Evolutionary conservation across 2,888 invertebrate genomes (phyloP).

Genomic region (Phalangium opilio): DNA sequence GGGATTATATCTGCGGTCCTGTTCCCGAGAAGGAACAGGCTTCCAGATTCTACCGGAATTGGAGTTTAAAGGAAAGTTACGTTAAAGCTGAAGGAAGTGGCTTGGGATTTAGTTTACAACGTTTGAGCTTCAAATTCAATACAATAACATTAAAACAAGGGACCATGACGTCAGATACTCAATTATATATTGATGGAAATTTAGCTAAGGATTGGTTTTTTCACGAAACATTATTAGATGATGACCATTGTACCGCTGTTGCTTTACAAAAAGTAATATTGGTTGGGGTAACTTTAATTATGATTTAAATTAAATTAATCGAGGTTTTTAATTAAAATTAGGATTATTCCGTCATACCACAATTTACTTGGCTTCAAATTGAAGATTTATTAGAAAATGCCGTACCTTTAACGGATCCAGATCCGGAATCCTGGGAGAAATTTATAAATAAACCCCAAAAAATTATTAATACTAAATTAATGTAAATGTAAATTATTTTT

Average conservation of each 20-base stretch:
- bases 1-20: constrained; percentile 50
- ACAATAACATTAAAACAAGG: constrained; percentile 6
- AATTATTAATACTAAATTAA: not conserved
- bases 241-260: constrained; percentile 61
- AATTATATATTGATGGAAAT: constrained; percentile 44
- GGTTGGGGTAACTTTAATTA: too few relatives aligned
- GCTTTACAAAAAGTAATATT: constrained; percentile 34
- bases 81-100: constrained; percentile 81
- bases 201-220: constrained; percentile 52
- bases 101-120: constrained; percentile 55
- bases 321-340: too few relatives aligned
- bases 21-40: constrained; percentile 46
- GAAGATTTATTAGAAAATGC: not conserved
- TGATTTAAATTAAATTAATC: too few relatives aligned
- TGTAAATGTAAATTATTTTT: not conserved
- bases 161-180: constrained; percentile 41
- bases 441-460: not conserved
- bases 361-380: not conserved
- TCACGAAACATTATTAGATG: constrained; percentile 63
- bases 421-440: not conserved
- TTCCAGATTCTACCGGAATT: constrained; percentile 66
- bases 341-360: not conserved
- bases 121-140: constrained; percentile 50
- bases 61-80: constrained; percentile 85
- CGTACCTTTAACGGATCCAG: not conserved